Conservation (phyloP, 2,797 vertebrate species). For the Sciurus vulgaris region DNA sequence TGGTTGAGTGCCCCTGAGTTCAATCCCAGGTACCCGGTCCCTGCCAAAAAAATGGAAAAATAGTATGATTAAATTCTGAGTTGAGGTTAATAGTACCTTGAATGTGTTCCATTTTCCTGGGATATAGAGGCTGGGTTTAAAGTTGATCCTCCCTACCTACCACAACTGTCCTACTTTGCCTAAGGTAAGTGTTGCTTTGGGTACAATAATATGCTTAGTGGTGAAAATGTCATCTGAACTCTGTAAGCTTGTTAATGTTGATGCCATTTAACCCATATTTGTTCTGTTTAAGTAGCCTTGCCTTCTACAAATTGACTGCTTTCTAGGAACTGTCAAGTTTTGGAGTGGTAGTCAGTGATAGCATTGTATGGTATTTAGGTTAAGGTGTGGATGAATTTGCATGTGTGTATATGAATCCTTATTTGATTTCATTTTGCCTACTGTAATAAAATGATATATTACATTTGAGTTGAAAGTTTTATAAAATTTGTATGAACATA, state of each 20-base stretch:
- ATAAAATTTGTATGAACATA: constrained; percentile 55
- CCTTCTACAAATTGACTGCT: background rate
- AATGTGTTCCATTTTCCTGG: background rate
- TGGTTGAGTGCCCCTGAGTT: too few species aligned
- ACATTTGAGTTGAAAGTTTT: constrained; percentile 57
- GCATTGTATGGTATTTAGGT: background rate
- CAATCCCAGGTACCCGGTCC: too few species aligned
- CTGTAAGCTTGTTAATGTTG: constrained; percentile 42
- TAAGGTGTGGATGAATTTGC: constrained; percentile 7
- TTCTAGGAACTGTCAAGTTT: constrained; percentile 3
- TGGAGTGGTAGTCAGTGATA: background rate
- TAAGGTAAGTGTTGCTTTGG: constrained; percentile 26
- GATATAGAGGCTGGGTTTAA: background rate
- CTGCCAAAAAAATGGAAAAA: background rate
- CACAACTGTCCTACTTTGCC: background rate
- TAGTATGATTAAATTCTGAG: background rate
- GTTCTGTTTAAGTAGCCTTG: background rate
- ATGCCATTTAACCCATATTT: constrained; percentile 30
- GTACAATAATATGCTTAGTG: background rate
- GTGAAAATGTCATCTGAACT: background rate
- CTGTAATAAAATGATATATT: constrained; percentile 34
- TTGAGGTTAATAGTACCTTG: background rate
- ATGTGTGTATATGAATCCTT: background rate
- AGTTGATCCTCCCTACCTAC: background rate
- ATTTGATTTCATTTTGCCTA: constrained; percentile 51